Evolutionary conservation across 2,113 vertebrate genomes (phyloP), one percentile per base, ranked within the genome.

Genomic region (Solea senegalensis): DNA sequence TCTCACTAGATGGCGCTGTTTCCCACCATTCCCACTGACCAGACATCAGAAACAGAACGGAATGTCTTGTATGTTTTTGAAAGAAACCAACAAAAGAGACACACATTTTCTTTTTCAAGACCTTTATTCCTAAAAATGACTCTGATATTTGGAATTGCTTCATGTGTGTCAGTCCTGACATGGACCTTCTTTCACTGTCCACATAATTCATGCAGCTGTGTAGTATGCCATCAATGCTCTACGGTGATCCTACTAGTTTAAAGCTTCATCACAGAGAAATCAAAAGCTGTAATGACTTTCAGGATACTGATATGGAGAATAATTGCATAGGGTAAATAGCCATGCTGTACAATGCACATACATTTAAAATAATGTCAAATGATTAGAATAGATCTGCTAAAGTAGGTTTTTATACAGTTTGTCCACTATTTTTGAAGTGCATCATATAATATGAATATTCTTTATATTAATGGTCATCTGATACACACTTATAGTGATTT

Each of bases 321-420:
- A 90, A 91, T 98, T 98, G 96, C 97, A 98, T 98, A 97, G 98
- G 95, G 91, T 96, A 92, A 21, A 95, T 95, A 95, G 96, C 96
- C 97, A 98, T 99, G 97, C 96, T 94, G 89, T 94, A 92, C 90
- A 91, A 83, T 88, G 91, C 91, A 90, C 87, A 88, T 89, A 84
- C 80, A 84, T 86, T 90, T 84, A 92, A 95, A 95, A 95, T 93
- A 96, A 95, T 86, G 92, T 95, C 71, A 76, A 78, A 91, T 90
- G 79, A 82, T 89, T 82, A 83, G 78, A 85, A 88, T 70, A 89
- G 74, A 80, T 80, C 86, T 84, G 55, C 81, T 90, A 84, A 83
- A 82, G 73, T 84, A 70, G 76, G 39, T 90, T 28, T 90, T 81
- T 89, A 84, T 92, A 91, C 87, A 88, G 52, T 60, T 2, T 82